Evolutionary conservation across 2,113 vertebrate species (phyloP).

Genomic region (Dissostichus mawsoni): DNA sequence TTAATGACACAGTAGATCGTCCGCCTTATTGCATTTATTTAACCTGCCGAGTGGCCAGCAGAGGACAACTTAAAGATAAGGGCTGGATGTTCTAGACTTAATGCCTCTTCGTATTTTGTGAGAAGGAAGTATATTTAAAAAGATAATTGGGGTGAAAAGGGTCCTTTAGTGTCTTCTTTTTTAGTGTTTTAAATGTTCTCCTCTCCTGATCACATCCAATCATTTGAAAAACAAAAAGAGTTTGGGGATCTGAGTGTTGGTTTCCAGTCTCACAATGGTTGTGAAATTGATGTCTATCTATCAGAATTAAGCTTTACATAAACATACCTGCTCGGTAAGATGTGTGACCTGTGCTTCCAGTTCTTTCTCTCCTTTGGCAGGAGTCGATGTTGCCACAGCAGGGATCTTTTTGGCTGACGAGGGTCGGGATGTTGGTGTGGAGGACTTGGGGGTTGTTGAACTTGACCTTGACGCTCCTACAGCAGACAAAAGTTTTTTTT

Average conservation of each 20-base stretch:
- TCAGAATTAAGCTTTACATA: background rate
- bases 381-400: conserved; percentile 79
- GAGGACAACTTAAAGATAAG: too few relatives aligned
- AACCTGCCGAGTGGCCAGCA: too few relatives aligned
- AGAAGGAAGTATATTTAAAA: too few relatives aligned
- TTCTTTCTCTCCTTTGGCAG: conserved; percentile 95
- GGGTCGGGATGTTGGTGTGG: conserved; percentile 95
- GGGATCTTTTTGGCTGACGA: conserved; percentile 97
- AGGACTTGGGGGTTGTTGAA: conserved; percentile 91
- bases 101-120: too few relatives aligned
- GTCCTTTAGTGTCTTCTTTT: too few relatives aligned
- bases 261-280: background rate
- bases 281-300: background rate
- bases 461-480: conserved; percentile 92
- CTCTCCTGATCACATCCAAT: too few relatives aligned
- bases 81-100: too few relatives aligned
- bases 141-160: too few relatives aligned
- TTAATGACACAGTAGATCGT: too few relatives aligned
- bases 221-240: too few relatives aligned
- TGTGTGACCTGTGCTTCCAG: conserved; percentile 97
- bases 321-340: conserved; percentile 93
- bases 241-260: background rate
- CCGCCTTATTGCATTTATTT: too few relatives aligned
- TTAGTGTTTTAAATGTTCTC: too few relatives aligned
- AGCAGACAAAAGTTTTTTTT: background rate